Conservation (phyloP, 2,888 invertebrate species). For the Pycnomerus fuliginosus region DNA sequence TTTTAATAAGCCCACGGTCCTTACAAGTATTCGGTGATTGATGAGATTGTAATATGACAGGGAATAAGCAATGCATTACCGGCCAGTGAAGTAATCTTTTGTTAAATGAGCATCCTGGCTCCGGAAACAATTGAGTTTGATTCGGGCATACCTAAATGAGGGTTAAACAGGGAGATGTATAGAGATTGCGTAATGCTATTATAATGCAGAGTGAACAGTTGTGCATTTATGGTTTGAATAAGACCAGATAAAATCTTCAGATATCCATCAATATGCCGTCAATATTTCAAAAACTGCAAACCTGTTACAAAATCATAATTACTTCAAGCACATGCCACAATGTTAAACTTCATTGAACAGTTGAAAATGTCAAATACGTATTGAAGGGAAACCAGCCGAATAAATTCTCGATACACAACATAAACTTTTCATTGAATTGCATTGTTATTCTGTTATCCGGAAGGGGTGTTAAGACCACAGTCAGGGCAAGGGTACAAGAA, state of each 20-base stretch:
- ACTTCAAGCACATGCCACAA: constrained; percentile 14
- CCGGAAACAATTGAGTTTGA: constrained; percentile 33
- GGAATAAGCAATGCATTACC: constrained; percentile 40
- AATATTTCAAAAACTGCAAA: neutral
- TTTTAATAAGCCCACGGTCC: constrained; percentile 38
- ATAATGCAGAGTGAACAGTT: constrained; percentile 43
- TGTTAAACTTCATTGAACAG: constrained; percentile 17
- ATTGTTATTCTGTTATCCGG: constrained; percentile 29
- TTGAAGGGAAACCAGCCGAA: constrained; percentile 32
- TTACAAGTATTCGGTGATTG: constrained; percentile 40
- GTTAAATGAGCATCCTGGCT: constrained; percentile 30
- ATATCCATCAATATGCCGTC: neutral
- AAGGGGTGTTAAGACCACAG: constrained; percentile 35
- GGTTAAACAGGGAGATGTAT: constrained; percentile 39
- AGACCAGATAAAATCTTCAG: neutral
- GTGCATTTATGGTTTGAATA: constrained; percentile 26
- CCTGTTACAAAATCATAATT: constrained; percentile 6
- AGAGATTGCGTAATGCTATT: constrained; percentile 43
- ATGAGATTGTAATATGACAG: constrained; percentile 42
- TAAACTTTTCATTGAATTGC: constrained; percentile 36
- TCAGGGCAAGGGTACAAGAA: constrained; percentile 25
- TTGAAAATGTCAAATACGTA: constrained; percentile 27
- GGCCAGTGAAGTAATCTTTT: constrained; percentile 34
- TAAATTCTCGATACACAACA: constrained; percentile 38
- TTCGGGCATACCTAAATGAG: constrained; percentile 40